Conservation (phyloP, 2,888 invertebrate species). For the Pecten maximus region DNA sequence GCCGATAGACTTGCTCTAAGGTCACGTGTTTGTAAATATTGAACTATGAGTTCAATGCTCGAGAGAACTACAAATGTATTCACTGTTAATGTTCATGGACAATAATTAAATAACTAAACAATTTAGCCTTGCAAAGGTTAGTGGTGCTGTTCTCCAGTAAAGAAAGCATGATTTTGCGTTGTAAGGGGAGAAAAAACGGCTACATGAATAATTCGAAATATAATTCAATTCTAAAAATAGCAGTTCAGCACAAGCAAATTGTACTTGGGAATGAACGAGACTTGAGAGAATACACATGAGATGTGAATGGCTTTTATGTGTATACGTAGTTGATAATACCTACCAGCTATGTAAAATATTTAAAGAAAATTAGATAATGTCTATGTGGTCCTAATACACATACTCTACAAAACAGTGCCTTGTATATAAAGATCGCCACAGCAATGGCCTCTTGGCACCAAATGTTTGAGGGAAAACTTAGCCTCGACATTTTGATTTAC, state of each 20-base stretch:
- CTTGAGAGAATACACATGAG: neutral
- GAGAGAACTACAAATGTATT: neutral
- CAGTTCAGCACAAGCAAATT: neutral
- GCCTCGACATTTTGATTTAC: too few relatives aligned
- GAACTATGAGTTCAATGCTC: neutral
- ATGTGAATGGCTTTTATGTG: neutral
- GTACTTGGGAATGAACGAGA: neutral
- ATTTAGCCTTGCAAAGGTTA: neutral
- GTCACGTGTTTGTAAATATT: conserved; percentile 8
- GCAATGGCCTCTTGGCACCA: too few relatives aligned
- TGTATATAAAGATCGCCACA: too few relatives aligned
- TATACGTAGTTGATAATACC: neutral
- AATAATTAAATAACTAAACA: neutral
- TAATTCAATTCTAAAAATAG: neutral
- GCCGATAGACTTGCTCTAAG: neutral
- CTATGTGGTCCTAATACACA: neutral
- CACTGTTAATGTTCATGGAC: neutral
- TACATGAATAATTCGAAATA: neutral
- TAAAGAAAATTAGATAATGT: neutral
- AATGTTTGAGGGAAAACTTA: too few relatives aligned
- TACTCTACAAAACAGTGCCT: too few relatives aligned
- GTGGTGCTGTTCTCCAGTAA: neutral
- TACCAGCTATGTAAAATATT: neutral
- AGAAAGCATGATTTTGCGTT: neutral
- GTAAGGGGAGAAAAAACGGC: neutral